Evolutionary conservation across 2,113 vertebrate genomes (phyloP).

Genomic region (Ovibos moschatus): DNA sequence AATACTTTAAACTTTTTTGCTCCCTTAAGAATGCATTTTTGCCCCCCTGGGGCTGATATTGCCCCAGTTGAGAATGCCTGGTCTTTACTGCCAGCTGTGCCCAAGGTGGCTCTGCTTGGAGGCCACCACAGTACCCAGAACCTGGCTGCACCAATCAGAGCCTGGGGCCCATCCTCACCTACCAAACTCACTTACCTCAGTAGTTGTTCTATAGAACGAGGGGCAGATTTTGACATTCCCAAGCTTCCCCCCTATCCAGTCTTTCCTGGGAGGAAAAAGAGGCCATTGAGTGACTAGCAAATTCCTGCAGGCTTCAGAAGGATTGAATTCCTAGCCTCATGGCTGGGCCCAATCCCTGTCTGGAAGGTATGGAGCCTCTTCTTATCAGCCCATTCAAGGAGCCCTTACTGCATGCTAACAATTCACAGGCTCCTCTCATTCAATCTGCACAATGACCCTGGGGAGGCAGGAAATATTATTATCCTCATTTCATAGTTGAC

Average conservation of each 20-base stretch:
- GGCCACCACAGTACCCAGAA: not conserved
- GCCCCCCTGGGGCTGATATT: too few species aligned
- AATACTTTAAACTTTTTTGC: not conserved
- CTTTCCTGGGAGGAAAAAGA: not conserved
- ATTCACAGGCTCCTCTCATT: not conserved
- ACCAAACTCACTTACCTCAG: not conserved
- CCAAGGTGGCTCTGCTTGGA: not conserved
- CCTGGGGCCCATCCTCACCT: not conserved
- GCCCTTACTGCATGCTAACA: not conserved
- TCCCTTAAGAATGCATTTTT: not conserved
- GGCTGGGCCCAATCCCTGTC: too few species aligned
- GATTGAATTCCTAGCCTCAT: not conserved
- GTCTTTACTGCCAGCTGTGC: not conserved
- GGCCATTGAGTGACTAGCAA: not conserved
- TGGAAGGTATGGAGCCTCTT: not conserved
- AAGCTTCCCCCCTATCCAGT: too few species aligned
- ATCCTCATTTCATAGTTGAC: not conserved
- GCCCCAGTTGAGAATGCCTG: not conserved
- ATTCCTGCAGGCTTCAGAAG: not conserved
- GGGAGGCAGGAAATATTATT: not conserved
- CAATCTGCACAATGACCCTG: not conserved
- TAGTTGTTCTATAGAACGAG: not conserved
- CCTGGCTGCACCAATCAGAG: fast-evolving
- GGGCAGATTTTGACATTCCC: not conserved
- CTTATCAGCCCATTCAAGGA: not conserved